Evolutionary conservation across 2,888 invertebrate species (phyloP).

Genomic region (Eupeodes latifasciatus): DNA sequence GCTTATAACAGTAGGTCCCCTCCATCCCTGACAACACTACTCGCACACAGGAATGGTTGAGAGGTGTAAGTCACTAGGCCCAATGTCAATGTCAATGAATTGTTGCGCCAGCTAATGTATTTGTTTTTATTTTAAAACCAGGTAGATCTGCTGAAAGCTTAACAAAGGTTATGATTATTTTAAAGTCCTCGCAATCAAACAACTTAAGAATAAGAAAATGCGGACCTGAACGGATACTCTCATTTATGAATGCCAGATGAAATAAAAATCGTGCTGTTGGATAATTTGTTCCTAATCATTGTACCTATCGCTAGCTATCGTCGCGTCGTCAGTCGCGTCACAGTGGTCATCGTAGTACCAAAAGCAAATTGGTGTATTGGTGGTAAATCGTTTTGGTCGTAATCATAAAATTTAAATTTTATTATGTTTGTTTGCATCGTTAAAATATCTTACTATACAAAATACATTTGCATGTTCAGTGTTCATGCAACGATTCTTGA

Average conservation of each 20-base stretch:
- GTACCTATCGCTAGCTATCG: background rate
- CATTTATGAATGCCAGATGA: background rate
- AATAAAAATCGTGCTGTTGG: slow-evolving; percentile 8
- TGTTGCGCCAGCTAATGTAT: too few relatives aligned
- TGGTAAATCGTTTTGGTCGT: slow-evolving; percentile 65
- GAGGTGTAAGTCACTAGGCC: too few relatives aligned
- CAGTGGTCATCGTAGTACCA: slow-evolving; percentile 31
- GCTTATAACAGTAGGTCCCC: too few relatives aligned
- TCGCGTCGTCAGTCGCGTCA: background rate
- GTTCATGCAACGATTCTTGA: background rate
- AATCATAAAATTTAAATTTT: slow-evolving; percentile 74
- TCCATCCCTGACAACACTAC: too few relatives aligned
- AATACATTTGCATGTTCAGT: background rate
- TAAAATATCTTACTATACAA: slow-evolving; percentile 29
- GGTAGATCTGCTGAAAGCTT: too few relatives aligned
- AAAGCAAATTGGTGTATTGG: slow-evolving; percentile 60
- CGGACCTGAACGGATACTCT: background rate
- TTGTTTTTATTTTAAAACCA: too few relatives aligned
- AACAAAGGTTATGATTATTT: too few relatives aligned
- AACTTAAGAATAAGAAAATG: background rate
- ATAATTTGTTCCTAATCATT: slow-evolving; percentile 47
- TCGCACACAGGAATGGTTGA: too few relatives aligned
- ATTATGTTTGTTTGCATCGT: slow-evolving; percentile 71
- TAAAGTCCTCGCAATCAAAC: too few relatives aligned
- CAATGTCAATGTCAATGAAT: too few relatives aligned